These are phyloP conservation scores for Dryobates pubescens DNA, from an alignment of 2,797 vertebrate species.

Conservation along the genomic window DNA sequence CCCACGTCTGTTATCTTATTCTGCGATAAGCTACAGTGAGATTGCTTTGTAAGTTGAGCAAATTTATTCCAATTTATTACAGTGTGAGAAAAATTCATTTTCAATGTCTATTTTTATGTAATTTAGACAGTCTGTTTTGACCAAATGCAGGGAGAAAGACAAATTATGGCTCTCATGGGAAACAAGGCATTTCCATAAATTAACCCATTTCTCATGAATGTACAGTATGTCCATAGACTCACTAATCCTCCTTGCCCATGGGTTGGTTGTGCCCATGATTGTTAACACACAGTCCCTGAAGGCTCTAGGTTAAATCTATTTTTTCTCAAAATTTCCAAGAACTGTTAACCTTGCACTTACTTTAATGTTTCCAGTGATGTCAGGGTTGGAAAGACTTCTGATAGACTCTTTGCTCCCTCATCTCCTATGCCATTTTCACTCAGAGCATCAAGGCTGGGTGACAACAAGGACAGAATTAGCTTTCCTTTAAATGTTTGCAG, in stretches of 20 bases:
- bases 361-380: slow-evolving; percentile 87
- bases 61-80: background rate
- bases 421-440: slow-evolving; percentile 90
- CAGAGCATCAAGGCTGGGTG: slow-evolving; percentile 85
- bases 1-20: slow-evolving; percentile 85
- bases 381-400: slow-evolving; percentile 80
- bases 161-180: background rate
- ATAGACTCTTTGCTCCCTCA: slow-evolving; percentile 81
- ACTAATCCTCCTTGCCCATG: background rate
- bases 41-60: background rate
- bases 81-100: background rate
- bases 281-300: background rate
- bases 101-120: background rate
- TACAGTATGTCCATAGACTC: background rate
- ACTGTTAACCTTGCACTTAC: slow-evolving; percentile 78
- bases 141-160: background rate
- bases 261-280: background rate
- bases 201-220: background rate
- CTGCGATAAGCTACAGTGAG: slow-evolving; percentile 81
- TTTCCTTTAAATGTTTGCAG: background rate
- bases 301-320: background rate
- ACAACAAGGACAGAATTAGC: background rate
- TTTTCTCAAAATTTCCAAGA: background rate
- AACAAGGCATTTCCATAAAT: background rate
- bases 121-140: background rate